Evolutionary conservation across 2,113 vertebrate species (phyloP), one percentile per base, ranked within the genome.

Genomic region (Oplegnathus fasciatus): DNA sequence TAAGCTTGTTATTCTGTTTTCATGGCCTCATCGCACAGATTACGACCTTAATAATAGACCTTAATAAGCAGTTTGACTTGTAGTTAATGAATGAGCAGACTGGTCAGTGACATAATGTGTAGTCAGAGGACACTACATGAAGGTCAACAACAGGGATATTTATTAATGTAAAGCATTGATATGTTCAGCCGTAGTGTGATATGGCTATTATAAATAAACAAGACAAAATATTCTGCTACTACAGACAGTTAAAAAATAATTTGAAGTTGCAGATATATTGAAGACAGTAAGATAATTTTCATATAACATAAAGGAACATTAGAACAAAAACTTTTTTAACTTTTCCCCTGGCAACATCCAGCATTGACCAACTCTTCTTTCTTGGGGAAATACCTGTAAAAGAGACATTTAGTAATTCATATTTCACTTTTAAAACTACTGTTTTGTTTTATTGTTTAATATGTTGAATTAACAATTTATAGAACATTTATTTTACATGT

Each of bases 311-410:
- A 3, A 50, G 13, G 30, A 58, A 80, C 9, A 78, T 52, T 42
- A 34, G 6, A 83, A 75, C 5, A 84, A 66, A 30, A 52, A 14
- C 2, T 5, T 37, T 9, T 52, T 86, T 86, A 94, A 84, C 76
- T 30, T 0, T 80, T 77, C 26, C 57, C 32, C 60, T 72, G 90
- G 65, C 86, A 93, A 80, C 84, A 92, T 75, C 74, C 84, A 61
- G 78, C 70, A 48, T 60, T 73, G 37, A 84, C 64, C 24, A 84
- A 75, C 58, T 92, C 92, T 76, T 83, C 85, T 88, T 86, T 94
- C 77, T 85, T 92, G 10, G 90, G 78, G 64, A 93, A 87, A 86
- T 91, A 92, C 86, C 94, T 95, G 92, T 24, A 90, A 91, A 37
- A 55, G 70, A 79, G 7, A 88, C 15, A 67, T 76, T 64, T 26